Conservation (phyloP, 2,113 vertebrate genomes). For the Steatornis caripensis region DNA sequence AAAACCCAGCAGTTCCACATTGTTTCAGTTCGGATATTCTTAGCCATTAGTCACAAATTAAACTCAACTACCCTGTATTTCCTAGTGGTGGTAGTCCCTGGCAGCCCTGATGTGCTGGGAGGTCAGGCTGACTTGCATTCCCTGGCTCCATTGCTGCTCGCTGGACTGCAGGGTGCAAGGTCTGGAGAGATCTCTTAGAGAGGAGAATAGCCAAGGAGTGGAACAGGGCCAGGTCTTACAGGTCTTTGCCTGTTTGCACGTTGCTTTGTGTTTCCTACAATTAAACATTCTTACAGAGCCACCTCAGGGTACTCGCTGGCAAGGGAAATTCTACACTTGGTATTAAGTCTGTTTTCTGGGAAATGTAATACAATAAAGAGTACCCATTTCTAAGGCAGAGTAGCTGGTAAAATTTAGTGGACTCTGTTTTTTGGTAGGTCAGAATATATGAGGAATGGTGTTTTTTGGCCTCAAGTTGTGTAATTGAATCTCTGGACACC, state of each 20-base stretch:
- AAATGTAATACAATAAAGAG: background rate
- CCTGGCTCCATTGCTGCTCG: background rate
- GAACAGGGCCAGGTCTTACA: background rate
- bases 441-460: background rate
- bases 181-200: background rate
- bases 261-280: background rate
- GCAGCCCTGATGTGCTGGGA: no score
- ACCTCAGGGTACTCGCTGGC: rapidly evolving
- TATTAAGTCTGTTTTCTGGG: background rate
- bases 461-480: background rate
- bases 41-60: background rate
- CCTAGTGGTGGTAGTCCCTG: rapidly evolving
- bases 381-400: background rate
- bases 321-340: background rate
- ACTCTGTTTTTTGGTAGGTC: background rate
- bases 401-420: background rate
- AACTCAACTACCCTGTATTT: background rate
- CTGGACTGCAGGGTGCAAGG: no score
- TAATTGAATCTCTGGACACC: background rate
- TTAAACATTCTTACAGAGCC: background rate
- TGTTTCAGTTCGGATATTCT: background rate
- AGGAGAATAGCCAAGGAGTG: background rate
- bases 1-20: background rate
- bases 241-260: background rate
- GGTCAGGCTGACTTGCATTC: background rate